Base-by-base conservation (phyloP, 2,888 invertebrate species). In the Eilema caniola region DNA sequence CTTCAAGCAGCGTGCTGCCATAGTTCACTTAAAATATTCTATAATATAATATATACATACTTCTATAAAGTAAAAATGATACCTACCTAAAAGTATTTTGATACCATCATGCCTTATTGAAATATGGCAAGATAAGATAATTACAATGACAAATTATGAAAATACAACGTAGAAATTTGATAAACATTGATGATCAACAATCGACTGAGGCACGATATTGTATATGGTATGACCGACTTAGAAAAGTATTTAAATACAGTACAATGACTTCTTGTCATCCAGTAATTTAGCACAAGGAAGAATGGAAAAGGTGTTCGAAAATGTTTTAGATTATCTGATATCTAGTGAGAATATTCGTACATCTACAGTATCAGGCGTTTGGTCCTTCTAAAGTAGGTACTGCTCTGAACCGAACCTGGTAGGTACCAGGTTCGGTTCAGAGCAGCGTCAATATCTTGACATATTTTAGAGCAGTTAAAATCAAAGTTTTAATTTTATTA, bases 101-200 rank as follows among this genome's bases (percentile, higher is more conserved):
- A 68, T 77, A 81, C 83, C 77, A 72, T 79, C 66, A 73, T 79
- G 84, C 75, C 83, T 83, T 80, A 69, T 82, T 83, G 83, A 77
- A 83, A 67, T 80, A 83, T 80, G 80, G 78, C 65, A 74, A 81
- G 75, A 79, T 59, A 62, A 64, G 64, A 57, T 65, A 69, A 56
- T 65, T 62, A 69, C 61, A 72, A 41, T 69, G 66, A 69, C 33
- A 66, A 70, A 70, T 61, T 12, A 70, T 60, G 12, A 65, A 20
- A 75, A 68, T 28, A 69, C 57, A 66, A 37, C 23, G 31, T 57
- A 69, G 28, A 71, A 74, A 66, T 47, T 56, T 66, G 53, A 64
- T 56, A 62, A 67, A 72, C 25, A 70, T 63, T 25, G 68, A 73
- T 69, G 71, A 70, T 31, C 16, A 37, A 33, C 53, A 60, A 69